phyloP scores from a whole-genome alignment of 2,888 invertebrate species.

The Hirtodrosophila duncani region DNA sequence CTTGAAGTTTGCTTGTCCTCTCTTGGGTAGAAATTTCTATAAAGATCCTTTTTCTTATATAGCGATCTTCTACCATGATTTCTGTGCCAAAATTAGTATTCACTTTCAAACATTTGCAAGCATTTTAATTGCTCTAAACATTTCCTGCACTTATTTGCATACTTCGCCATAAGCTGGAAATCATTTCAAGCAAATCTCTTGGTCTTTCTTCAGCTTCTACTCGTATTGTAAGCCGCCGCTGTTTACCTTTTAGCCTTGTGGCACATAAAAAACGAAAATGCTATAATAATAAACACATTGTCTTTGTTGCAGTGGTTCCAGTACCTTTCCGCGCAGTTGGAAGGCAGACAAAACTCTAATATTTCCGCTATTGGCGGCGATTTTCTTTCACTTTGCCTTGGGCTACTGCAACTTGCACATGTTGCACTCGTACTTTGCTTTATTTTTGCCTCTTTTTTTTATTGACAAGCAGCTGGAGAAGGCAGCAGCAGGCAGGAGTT shows the following conservation, averaged over 20 bases:
- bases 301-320: conserved; percentile 23
- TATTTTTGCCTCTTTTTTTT: conserved; percentile 39
- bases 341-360: conserved; percentile 56
- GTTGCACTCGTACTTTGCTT: conserved; percentile 47
- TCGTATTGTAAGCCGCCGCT: conserved; percentile 9
- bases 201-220: not conserved
- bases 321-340: conserved; percentile 24
- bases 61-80: too few species aligned
- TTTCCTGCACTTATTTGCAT: too few species aligned
- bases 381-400: conserved; percentile 67
- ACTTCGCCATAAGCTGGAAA: not conserved
- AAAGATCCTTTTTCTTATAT: too few species aligned
- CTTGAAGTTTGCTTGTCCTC: too few species aligned
- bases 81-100: too few species aligned
- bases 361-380: conserved; percentile 67
- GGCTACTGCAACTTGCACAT: conserved; percentile 65
- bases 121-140: conserved; percentile 12
- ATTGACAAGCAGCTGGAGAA: conserved; percentile 46
- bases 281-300: conserved; percentile 71
- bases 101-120: too few species aligned
- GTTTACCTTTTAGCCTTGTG: conserved; percentile 5
- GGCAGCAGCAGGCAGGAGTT: conserved; percentile 25
- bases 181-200: not conserved
- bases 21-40: too few species aligned
- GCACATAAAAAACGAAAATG: too few species aligned